A percentile compares a stretch with the other conserved stretches of the same genome.
These are phyloP conservation scores for Platycheirus rosarum DNA, from an alignment of 2,888 invertebrate genomes.

Conservation along the genomic window DNA sequence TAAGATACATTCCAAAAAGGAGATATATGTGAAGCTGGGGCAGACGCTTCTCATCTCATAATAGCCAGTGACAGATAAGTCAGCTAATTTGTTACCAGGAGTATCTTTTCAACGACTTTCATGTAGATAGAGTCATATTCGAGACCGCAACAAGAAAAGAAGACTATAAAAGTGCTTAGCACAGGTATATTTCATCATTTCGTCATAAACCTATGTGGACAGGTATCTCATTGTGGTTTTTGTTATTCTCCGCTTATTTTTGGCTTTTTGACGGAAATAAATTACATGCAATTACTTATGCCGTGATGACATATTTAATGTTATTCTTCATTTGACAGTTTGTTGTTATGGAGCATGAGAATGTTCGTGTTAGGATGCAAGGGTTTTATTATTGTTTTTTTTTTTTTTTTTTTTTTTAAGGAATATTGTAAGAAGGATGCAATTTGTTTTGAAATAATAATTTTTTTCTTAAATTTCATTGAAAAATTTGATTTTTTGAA, in stretches of 20 bases:
- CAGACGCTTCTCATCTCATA: slow-evolving; percentile 27
- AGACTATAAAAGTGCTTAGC: slow-evolving; percentile 52
- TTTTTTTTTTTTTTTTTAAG: no score
- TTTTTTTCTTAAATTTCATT: no score
- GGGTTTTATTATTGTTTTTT: slow-evolving; percentile 8
- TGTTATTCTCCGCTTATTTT: slow-evolving; percentile 45
- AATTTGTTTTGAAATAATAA: slow-evolving; percentile 18
- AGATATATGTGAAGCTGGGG: slow-evolving; percentile 30
- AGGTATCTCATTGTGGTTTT: slow-evolving; percentile 25
- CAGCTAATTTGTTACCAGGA: slow-evolving; percentile 70
- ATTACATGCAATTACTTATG: slow-evolving; percentile 72
- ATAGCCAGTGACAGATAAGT: slow-evolving; percentile 57
- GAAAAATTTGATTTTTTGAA: no score
- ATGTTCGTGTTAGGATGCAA: slow-evolving; percentile 24
- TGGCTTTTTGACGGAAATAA: slow-evolving; percentile 67
- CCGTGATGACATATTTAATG: slow-evolving; percentile 73
- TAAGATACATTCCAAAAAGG: no score
- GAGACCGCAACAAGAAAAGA: slow-evolving; percentile 39
- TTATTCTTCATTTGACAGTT: slow-evolving; percentile 69
- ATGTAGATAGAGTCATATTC: slow-evolving; percentile 23
- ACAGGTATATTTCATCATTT: slow-evolving; percentile 73
- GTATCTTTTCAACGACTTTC: slow-evolving; percentile 52
- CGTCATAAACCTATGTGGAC: slow-evolving; percentile 48
- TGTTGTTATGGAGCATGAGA: slow-evolving; percentile 47
- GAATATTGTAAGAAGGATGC: slow-evolving; percentile 18